A percentile compares a stretch with the other conserved stretches of the same genome.
These are phyloP conservation scores for Morelia viridis DNA, from an alignment of 2,797 vertebrate genomes.

Conservation along the genomic window DNA sequence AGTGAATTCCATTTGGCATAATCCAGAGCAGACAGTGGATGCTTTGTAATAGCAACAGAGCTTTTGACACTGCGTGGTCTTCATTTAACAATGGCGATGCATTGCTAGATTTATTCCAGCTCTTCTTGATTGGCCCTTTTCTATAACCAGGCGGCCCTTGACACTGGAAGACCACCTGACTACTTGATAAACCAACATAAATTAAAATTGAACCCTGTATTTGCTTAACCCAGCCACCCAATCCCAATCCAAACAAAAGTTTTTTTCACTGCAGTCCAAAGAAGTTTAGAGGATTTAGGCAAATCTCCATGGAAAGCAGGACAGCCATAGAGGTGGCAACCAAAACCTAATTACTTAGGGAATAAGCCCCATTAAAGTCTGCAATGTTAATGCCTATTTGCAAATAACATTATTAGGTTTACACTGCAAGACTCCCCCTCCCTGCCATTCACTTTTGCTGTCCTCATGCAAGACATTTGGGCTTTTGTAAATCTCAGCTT, in stretches of 20 bases:
- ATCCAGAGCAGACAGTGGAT: background rate
- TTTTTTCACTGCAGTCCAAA: background rate
- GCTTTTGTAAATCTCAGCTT: background rate
- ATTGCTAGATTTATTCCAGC: background rate
- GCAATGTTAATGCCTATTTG: background rate
- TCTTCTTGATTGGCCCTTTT: background rate
- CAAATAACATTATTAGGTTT: background rate
- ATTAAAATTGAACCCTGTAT: background rate
- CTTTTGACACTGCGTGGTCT: background rate
- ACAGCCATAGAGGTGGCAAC: background rate
- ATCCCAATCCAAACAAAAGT: background rate
- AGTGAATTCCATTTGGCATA: background rate
- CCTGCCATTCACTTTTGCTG: background rate
- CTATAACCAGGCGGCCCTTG: background rate
- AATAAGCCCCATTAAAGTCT: background rate
- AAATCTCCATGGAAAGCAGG: background rate
- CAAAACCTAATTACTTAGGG: background rate
- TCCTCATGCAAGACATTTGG: background rate
- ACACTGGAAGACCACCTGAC: background rate
- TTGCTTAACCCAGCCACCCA: background rate
- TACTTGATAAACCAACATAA: background rate
- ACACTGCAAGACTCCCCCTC: background rate
- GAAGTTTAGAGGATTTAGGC: background rate
- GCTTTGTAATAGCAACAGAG: background rate
- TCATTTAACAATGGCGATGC: background rate